Conservation (phyloP, 2,797 vertebrate species). For the Perodicticus potto region DNA sequence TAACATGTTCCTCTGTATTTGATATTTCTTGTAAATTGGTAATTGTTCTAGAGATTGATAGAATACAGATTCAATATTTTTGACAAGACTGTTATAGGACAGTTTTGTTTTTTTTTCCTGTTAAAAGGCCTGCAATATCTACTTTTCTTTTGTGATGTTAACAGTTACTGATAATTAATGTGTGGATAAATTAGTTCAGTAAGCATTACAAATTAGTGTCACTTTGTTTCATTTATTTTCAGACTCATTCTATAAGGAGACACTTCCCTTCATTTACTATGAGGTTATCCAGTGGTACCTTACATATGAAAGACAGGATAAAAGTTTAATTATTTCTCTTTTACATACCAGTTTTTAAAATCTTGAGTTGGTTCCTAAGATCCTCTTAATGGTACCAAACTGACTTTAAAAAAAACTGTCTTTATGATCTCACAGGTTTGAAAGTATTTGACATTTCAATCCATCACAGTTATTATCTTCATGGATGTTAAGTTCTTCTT, state of each 20-base stretch:
- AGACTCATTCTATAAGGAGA: neutral
- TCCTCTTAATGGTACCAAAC: neutral
- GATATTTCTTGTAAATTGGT: neutral
- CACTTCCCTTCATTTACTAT: neutral
- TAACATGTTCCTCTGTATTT: neutral
- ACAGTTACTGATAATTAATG: neutral
- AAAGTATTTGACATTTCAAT: neutral
- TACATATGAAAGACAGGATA: neutral
- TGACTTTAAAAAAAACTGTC: neutral
- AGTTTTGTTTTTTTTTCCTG: neutral
- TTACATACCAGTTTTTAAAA: neutral
- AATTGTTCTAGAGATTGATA: neutral
- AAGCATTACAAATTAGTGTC: neutral
- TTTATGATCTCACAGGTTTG: neutral
- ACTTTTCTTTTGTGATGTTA: slow-evolving; percentile 15
- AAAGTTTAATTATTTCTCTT: neutral
- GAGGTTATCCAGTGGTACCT: neutral
- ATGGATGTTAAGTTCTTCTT: neutral
- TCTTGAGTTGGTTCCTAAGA: neutral
- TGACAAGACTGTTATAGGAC: neutral
- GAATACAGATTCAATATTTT: neutral
- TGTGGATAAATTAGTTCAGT: neutral
- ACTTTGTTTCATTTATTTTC: neutral
- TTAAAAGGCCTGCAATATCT: neutral
- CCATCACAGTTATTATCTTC: neutral